A percentile compares a stretch with the other conserved stretches of the same genome.
These are phyloP conservation scores for Pentalonia nigronervosa DNA, from an alignment of 1,140 invertebrate species.

Conservation along the genomic window DNA sequence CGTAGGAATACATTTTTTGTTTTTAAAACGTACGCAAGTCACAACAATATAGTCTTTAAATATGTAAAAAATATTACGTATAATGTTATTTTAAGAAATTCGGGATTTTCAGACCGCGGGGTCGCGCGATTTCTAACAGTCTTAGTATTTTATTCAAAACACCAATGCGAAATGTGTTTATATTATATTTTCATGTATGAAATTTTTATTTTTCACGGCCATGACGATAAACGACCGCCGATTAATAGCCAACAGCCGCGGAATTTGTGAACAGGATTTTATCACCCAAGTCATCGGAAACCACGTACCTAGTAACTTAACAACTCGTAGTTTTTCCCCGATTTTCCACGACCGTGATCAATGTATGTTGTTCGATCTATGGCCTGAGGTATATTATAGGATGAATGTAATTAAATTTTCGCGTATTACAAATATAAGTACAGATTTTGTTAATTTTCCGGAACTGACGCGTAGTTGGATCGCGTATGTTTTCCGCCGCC, in stretches of 20 bases:
- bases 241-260: background rate
- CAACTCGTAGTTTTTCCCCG: background rate
- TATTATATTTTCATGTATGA: background rate
- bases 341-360: background rate
- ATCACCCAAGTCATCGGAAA: background rate
- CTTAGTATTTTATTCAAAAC: background rate
- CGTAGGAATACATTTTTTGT: background rate
- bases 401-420: no score
- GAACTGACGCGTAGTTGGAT: background rate
- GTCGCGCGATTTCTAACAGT: no score
- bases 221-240: background rate
- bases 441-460: background rate
- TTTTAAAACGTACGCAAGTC: background rate
- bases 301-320: background rate
- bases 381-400: background rate
- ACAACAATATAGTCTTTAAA: background rate
- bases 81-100: background rate
- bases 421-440: no score
- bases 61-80: background rate
- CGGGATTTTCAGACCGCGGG: background rate
- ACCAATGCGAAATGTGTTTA: background rate
- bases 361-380: background rate
- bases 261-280: background rate
- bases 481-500: background rate
- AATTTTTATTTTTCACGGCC: background rate